Percentiles rank a stretch among this genome's conserved stretches.
phyloP scores from a whole-genome alignment of 2,797 vertebrate species.

The Danionella dracula region DNA sequence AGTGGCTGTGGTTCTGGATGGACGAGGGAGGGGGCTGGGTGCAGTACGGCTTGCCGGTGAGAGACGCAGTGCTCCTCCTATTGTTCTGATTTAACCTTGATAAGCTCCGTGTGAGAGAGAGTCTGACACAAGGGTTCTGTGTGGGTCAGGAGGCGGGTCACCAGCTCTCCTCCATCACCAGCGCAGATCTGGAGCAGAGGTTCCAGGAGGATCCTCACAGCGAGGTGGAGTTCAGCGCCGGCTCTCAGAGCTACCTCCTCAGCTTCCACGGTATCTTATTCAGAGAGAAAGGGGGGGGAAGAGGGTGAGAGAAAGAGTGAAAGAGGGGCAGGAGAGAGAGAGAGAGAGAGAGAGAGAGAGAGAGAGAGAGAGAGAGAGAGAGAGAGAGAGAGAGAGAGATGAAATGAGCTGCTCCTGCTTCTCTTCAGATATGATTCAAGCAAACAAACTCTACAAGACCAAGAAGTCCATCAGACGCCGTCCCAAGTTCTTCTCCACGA shows the following conservation, averaged over 20 bases:
- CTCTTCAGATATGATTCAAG: slow-evolving; percentile 69
- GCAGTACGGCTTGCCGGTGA: slow-evolving; percentile 57
- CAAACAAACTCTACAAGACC: slow-evolving; percentile 58
- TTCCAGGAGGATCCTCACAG: slow-evolving; percentile 52
- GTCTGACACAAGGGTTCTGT: no score
- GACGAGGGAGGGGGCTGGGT: slow-evolving; percentile 62
- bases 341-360: no score
- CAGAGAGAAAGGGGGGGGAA: no score
- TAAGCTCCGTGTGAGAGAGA: no score
- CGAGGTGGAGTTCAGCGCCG: slow-evolving; percentile 58
- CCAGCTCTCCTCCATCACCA: slow-evolving; percentile 45
- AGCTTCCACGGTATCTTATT: slow-evolving; percentile 64
- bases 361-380: no score
- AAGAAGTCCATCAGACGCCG: slow-evolving; percentile 59
- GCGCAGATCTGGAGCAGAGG: slow-evolving; percentile 58
- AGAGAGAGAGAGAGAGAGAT: no score
- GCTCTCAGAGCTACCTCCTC: slow-evolving; percentile 59
- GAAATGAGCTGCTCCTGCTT: neutral
- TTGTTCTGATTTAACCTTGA: no score
- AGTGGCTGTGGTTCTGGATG: slow-evolving; percentile 73
- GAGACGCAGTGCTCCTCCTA: no score
- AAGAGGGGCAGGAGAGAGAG: no score
- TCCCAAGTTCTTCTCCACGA: slow-evolving; percentile 59
- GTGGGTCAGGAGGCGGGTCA: slow-evolving; percentile 42
- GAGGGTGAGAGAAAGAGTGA: no score